Conservation (phyloP, 1,140 invertebrate species). For the Lasioglossum albipes region DNA sequence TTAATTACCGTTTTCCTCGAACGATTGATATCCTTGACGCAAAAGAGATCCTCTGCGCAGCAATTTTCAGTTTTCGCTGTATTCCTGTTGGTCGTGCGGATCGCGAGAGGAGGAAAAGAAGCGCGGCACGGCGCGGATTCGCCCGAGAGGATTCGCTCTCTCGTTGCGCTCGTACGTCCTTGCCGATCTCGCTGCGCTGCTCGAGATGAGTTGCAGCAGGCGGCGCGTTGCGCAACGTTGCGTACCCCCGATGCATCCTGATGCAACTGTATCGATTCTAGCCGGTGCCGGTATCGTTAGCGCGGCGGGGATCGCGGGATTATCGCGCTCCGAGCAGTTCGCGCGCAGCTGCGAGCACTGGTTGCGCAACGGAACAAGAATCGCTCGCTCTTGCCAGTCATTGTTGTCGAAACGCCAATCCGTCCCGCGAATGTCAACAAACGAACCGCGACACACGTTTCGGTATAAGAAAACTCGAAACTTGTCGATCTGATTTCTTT, state of each 20-base stretch:
- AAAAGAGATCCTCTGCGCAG: not conserved
- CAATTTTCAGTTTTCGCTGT: not conserved
- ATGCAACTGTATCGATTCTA: not conserved
- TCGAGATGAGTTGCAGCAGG: not conserved
- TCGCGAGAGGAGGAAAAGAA: not conserved
- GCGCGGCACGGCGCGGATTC: not conserved
- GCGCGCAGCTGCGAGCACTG: not conserved
- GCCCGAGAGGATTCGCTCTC: not conserved
- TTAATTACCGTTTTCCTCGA: constrained; percentile 4
- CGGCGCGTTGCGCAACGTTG: not conserved
- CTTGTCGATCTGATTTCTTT: no score
- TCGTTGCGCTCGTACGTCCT: not conserved
- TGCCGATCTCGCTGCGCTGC: not conserved
- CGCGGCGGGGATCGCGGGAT: not conserved
- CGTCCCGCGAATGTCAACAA: constrained; percentile 28
- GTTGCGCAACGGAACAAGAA: constrained; percentile 6
- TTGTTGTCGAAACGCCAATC: constrained; percentile 15
- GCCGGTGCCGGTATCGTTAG: not conserved
- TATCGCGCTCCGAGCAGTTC: not conserved
- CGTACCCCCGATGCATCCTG: constrained; percentile 6
- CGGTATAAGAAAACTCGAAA: no score
- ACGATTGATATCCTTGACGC: constrained; percentile 2
- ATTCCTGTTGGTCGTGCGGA: not conserved
- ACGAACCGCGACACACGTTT: no score
- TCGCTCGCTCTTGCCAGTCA: not conserved